Evolutionary conservation across 1,140 invertebrate species (phyloP), one percentile per base, ranked within the genome.

Genomic region (Drosophila orena): DNA sequence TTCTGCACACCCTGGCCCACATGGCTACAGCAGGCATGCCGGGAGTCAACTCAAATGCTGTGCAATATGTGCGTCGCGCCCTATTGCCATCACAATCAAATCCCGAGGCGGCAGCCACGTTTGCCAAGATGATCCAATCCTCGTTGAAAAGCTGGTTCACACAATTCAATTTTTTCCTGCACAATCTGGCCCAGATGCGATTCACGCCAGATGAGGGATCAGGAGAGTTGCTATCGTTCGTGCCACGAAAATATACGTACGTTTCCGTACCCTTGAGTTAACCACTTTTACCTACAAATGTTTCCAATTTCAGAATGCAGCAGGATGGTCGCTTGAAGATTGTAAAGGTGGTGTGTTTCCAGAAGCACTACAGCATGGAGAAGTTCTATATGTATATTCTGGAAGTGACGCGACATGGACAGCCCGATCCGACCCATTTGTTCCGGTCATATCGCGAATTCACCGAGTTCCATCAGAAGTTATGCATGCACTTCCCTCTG

Each of bases 341-440:
- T 58, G 96, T 99, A 2, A 95, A 96, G 92, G 97, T 99, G 10
- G 94, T 97, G 49, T 96, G 96, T 52, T 98, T 96, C 92, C 97
- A 98, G 93, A 99, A 99, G 92, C 95, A 98, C 73, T 99, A 98
- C 92, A 97, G 98, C 92, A 98, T 98, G 22, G 98, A 99, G 90
- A 99, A 99, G 93, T 98, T 98, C 93, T 99, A 99, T 93, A 97
- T 99, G 86, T 99, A 98, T 92, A 96, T 98, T 78, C 93, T 99
- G 44, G 95, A 96, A 79, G 96, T 99, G 44, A 96, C 96, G 77
- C 94, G 98, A 58, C 96, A 97, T 77, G 95, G 96, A 58, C 96
- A 98, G 91, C 94, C 95, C 8, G 97, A 98, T 84, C 95, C 97
- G 0, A 95, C 96, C 53, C 96, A 97, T 88, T 93, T 99, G 34